These are phyloP conservation scores for Hiodon alosoides DNA, from an alignment of 2,113 vertebrate genomes.

Conservation along the genomic window DNA sequence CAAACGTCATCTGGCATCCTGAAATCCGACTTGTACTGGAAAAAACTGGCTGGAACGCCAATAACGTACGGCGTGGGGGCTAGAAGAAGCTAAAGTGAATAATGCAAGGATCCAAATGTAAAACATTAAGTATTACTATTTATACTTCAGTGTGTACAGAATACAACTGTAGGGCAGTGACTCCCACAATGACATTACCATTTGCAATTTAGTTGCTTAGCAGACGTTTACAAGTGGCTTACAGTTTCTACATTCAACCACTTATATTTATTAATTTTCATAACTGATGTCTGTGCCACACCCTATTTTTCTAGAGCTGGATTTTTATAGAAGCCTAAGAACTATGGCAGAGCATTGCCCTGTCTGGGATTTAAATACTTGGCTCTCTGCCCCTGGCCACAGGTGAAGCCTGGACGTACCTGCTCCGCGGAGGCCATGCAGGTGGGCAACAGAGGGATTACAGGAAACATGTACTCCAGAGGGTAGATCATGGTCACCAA, in stretches of 20 bases:
- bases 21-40: constrained; percentile 94
- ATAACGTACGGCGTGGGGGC: constrained; percentile 97
- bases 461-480: constrained; percentile 97
- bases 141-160: too few species aligned
- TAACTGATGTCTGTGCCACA: too few species aligned
- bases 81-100: constrained; percentile 73
- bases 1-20: constrained; percentile 96
- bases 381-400: not conserved
- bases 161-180: too few species aligned
- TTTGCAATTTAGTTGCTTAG: too few species aligned
- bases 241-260: too few species aligned
- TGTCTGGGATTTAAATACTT: not conserved
- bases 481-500: constrained; percentile 98
- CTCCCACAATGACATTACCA: too few species aligned
- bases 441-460: constrained; percentile 92
- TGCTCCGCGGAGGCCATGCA: constrained; percentile 98
- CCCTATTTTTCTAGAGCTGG: too few species aligned
- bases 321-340: not conserved
- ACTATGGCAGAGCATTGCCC: not conserved
- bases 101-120: not conserved
- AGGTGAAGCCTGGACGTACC: constrained; percentile 53
- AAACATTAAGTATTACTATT: too few species aligned
- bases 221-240: too few species aligned
- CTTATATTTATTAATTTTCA: too few species aligned
- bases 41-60: constrained; percentile 95